These are phyloP conservation scores for Acanthosepion esculentum DNA, from an alignment of 2,888 invertebrate genomes.

Conservation along the genomic window DNA sequence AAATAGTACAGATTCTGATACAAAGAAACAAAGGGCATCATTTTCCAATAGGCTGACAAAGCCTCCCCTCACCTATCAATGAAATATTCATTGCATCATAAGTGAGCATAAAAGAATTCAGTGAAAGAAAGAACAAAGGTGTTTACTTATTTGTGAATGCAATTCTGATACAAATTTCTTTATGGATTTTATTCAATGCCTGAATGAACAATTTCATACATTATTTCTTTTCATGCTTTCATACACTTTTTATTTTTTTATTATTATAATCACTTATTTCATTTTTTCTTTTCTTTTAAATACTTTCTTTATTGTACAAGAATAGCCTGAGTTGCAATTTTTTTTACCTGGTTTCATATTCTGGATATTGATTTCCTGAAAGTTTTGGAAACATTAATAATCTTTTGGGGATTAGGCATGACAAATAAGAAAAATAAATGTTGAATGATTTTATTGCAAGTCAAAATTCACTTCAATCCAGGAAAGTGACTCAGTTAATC, in stretches of 20 bases:
- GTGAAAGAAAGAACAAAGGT: conserved; percentile 4
- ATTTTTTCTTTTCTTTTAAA: background rate
- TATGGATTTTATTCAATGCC: background rate
- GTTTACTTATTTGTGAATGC: conserved; percentile 12
- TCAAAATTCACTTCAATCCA: background rate
- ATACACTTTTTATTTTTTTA: background rate
- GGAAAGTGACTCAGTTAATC: background rate
- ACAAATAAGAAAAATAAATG: background rate
- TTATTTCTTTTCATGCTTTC: background rate
- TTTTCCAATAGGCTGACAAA: background rate
- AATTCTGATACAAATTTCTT: background rate
- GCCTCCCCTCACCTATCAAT: background rate
- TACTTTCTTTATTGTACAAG: background rate
- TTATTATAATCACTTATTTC: background rate
- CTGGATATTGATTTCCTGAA: background rate
- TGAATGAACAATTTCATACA: background rate
- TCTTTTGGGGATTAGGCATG: background rate
- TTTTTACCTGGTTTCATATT: background rate
- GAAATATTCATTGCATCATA: background rate
- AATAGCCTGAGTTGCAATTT: background rate
- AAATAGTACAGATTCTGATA: background rate
- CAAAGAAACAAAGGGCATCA: background rate
- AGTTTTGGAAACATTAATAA: background rate
- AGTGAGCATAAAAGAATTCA: background rate
- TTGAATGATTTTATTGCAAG: background rate